Evolutionary conservation across 2,797 vertebrate species (phyloP).

Genomic region (Crax fasciolata): DNA sequence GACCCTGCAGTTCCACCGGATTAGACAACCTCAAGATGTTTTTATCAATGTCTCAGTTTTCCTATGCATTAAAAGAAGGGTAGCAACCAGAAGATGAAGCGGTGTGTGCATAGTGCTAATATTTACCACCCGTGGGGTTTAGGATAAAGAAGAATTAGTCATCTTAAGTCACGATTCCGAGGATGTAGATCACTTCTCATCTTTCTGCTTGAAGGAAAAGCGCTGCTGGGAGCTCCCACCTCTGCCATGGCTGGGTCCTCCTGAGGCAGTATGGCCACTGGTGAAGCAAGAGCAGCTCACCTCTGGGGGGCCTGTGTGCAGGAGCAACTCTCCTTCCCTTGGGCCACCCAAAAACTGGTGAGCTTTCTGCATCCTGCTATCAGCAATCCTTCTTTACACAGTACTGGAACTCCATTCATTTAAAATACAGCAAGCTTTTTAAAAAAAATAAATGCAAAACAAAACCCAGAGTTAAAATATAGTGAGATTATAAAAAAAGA

Average conservation of each 20-base stretch:
- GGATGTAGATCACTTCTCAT: not conserved
- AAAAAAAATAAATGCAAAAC: not conserved
- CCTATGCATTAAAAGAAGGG: not conserved
- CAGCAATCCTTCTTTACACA: not conserved
- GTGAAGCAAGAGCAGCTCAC: not conserved
- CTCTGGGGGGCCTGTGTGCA: fast-evolving
- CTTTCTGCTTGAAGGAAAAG: not conserved
- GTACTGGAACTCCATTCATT: not conserved
- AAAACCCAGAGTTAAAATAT: not conserved
- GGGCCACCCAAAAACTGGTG: not conserved
- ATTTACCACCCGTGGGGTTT: not conserved
- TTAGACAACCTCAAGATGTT: not conserved
- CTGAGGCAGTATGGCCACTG: no score
- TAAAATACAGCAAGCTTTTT: not conserved
- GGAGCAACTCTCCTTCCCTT: not conserved
- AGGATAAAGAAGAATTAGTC: not conserved
- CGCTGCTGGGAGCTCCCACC: not conserved
- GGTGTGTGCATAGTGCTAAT: fast-evolving
- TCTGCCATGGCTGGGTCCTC: fast-evolving
- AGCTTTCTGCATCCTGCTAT: not conserved
- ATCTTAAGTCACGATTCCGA: not conserved
- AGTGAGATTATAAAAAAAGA: not conserved
- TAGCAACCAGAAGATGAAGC: not conserved
- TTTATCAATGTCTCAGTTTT: not conserved
- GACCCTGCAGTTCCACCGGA: not conserved